Conservation (phyloP, 1,140 invertebrate genomes). For the Caerostris extrusa region DNA sequence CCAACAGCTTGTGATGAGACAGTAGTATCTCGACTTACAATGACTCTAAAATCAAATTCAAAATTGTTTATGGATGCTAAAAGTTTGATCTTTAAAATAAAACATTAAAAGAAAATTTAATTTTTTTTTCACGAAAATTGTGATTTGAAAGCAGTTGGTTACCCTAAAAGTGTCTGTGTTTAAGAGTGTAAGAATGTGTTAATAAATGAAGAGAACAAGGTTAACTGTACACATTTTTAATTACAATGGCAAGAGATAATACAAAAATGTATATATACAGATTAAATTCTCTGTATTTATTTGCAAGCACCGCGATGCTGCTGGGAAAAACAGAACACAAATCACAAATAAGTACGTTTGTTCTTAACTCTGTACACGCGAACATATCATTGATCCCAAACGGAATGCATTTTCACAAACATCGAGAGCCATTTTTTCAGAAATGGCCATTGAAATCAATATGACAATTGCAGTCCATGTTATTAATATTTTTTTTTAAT, state of each 20-base stretch:
- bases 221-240: constrained; percentile 72
- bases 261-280: constrained; percentile 47
- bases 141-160: too few species aligned
- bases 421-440: background rate
- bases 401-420: background rate
- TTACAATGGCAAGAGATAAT: constrained; percentile 74
- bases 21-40: too few species aligned
- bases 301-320: constrained; percentile 69
- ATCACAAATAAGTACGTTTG: constrained; percentile 44
- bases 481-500: background rate
- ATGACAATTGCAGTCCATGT: background rate
- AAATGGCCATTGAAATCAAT: background rate
- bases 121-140: too few species aligned
- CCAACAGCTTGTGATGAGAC: too few species aligned
- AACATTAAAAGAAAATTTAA: too few species aligned
- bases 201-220: background rate
- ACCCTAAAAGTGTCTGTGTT: too few species aligned
- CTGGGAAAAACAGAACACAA: constrained; percentile 20
- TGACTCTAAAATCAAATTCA: too few species aligned
- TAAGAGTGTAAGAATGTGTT: too few species aligned
- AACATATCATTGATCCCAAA: constrained; percentile 48
- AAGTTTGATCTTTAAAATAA: too few species aligned
- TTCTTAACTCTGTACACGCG: constrained; percentile 45
- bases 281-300: constrained; percentile 12
- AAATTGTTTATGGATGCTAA: too few species aligned